Evolutionary conservation across 2,888 invertebrate genomes (phyloP).

Genomic region (Acanthosoma haemorrhoidale): DNA sequence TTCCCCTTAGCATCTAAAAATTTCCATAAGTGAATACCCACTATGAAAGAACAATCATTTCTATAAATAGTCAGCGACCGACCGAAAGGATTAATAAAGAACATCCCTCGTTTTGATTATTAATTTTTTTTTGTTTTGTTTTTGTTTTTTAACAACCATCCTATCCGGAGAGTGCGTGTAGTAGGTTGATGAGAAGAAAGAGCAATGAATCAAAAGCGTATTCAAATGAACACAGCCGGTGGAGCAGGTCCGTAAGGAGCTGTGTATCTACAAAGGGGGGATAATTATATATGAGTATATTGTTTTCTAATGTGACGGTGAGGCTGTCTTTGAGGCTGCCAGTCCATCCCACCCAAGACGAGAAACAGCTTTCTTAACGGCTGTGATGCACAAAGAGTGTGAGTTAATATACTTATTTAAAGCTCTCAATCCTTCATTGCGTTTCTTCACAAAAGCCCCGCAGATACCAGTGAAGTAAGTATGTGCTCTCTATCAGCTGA

Average conservation of each 20-base stretch:
- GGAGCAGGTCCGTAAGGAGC: slow-evolving; percentile 2
- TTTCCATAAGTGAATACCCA: no score
- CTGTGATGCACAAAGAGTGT: no score
- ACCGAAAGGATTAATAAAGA: background rate
- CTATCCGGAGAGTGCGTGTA: no score
- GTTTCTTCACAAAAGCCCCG: no score
- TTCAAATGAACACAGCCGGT: background rate
- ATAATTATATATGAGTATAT: background rate
- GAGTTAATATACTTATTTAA: no score
- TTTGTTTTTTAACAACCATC: background rate
- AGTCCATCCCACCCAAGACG: background rate
- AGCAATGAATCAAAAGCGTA: background rate
- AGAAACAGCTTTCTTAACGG: no score
- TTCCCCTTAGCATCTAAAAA: no score
- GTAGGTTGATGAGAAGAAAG: background rate
- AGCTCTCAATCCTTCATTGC: no score
- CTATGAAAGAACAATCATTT: no score
- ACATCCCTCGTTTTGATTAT: background rate
- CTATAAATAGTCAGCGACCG: background rate
- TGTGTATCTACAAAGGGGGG: background rate
- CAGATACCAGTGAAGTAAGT: no score
- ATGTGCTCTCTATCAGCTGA: no score
- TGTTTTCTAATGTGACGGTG: background rate
- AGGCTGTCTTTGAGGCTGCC: background rate
- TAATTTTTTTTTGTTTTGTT: no score